Percentiles rank a stretch among this genome's conserved stretches.
phyloP scores from a whole-genome alignment of 2,797 vertebrate genomes.

The Molossus alvarezi region DNA sequence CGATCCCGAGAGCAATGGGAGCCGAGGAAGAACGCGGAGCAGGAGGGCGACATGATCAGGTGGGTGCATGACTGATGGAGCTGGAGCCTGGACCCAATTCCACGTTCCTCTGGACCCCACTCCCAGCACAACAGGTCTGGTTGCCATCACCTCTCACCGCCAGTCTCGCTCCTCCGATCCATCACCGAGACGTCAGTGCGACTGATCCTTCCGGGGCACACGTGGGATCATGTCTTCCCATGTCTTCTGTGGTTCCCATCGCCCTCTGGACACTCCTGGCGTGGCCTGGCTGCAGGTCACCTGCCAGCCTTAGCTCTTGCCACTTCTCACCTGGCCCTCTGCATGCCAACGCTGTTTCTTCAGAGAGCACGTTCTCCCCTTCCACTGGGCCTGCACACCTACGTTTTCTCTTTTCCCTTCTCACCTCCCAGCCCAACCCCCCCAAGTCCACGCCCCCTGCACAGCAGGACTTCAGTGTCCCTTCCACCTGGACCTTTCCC shows the following conservation, averaged over 20 bases:
- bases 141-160: background rate
- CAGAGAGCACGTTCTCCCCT: background rate
- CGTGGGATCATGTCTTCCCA: background rate
- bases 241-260: background rate
- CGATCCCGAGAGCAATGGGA: background rate
- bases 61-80: too few species aligned
- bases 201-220: background rate
- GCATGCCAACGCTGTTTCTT: background rate
- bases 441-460: background rate
- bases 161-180: background rate
- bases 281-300: background rate
- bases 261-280: too few species aligned
- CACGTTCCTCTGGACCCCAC: background rate
- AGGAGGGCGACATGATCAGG: background rate
- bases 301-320: background rate
- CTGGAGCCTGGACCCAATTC: background rate
- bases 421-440: accelerated
- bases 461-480: background rate
- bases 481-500: background rate
- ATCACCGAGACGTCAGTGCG: background rate
- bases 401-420: background rate
- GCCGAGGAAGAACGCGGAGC: background rate
- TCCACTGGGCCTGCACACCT: background rate
- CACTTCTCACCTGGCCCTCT: background rate
- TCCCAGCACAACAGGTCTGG: background rate